phyloP scores from a whole-genome alignment of 2,797 vertebrate species.

The Myripristis murdjan region DNA sequence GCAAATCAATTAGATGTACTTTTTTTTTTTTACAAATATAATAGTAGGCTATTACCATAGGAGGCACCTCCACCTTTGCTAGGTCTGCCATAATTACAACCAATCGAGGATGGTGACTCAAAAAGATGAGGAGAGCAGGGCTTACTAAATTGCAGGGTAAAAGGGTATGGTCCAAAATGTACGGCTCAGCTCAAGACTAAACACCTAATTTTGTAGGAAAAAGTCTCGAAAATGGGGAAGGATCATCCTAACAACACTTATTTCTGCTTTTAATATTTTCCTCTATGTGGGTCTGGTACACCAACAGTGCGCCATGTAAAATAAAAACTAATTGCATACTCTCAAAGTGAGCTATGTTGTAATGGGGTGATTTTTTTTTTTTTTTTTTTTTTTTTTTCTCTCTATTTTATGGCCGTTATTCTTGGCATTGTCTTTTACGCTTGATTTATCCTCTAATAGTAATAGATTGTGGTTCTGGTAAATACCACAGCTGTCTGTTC shows the following conservation, averaged over 20 bases:
- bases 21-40: too few relatives aligned
- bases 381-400: too few relatives aligned
- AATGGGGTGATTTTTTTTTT: slow-evolving; percentile 61
- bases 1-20: too few relatives aligned
- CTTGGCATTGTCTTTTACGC: slow-evolving; percentile 71
- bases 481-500: slow-evolving; percentile 69
- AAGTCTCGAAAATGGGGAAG: not conserved
- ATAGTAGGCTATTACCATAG: not conserved
- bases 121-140: too few relatives aligned
- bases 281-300: slow-evolving; percentile 43
- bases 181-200: not conserved
- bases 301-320: slow-evolving; percentile 64
- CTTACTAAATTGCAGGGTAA: too few relatives aligned
- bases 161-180: not conserved
- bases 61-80: not conserved
- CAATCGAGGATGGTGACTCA: too few relatives aligned
- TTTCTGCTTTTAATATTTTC: slow-evolving; percentile 47
- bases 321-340: slow-evolving; percentile 77
- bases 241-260: not conserved
- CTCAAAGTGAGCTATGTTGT: slow-evolving; percentile 57
- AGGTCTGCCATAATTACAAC: too few relatives aligned
- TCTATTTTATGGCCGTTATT: slow-evolving; percentile 75
- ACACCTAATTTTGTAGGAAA: not conserved
- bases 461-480: slow-evolving; percentile 79
- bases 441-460: slow-evolving; percentile 81